Evolutionary conservation across 2,888 invertebrate species (phyloP).

Genomic region (Chaitophorus viminalis): DNA sequence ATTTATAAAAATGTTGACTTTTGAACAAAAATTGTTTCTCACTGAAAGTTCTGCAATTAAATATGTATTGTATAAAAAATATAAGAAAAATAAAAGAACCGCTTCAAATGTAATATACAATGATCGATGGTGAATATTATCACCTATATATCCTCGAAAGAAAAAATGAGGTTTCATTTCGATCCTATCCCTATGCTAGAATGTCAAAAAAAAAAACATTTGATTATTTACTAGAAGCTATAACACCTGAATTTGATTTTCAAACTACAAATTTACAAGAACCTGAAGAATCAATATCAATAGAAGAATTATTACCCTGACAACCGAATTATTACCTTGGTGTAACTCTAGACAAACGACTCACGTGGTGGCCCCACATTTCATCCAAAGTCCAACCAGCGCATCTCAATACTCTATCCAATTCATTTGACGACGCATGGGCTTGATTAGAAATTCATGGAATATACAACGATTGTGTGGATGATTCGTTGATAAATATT

Average conservation of each 20-base stretch:
- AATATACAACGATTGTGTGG: neutral
- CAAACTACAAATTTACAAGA: no score
- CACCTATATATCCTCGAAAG: no score
- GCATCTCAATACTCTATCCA: no score
- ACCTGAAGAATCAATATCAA: neutral
- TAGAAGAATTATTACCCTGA: neutral
- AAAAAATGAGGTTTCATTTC: no score
- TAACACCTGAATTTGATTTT: no score
- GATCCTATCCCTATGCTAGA: no score
- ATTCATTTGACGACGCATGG: neutral
- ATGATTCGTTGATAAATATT: neutral
- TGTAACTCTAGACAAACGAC: no score
- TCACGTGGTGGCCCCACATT: no score
- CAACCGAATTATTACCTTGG: neutral
- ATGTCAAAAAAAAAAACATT: no score
- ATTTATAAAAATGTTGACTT: slow-evolving; percentile 6
- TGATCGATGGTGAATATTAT: neutral
- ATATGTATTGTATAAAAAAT: neutral
- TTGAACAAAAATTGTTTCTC: neutral
- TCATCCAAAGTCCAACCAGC: no score
- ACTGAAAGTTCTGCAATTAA: slow-evolving; percentile 10
- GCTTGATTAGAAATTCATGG: neutral
- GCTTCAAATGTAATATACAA: slow-evolving; percentile 6
- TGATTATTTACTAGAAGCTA: no score
- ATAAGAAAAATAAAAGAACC: neutral